Base-by-base conservation (phyloP, 2,113 vertebrate genomes). In the Coryphaenoides rupestris region DNA sequence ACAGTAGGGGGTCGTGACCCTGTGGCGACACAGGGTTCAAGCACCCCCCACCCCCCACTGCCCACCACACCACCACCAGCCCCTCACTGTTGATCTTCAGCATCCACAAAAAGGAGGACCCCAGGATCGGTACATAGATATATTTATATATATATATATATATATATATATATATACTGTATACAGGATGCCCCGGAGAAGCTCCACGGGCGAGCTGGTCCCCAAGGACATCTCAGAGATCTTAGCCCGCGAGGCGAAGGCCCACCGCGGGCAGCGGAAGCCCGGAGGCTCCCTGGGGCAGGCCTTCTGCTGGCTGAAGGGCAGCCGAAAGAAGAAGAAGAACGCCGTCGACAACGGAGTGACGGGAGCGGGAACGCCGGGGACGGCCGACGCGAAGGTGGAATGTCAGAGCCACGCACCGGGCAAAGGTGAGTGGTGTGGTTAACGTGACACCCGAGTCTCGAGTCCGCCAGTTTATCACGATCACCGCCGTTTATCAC, bases 281-380 rank as follows among this genome's bases (percentile, higher is more conserved):
- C 78, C 87, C 0, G 86, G 87, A 14, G 89, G 90, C 58, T 88
- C 92, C 62, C 77, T 98, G 69, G 92, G 94, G 55, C 84, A 93
- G 46, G 94, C 93, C 17, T 84, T 96, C 79, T 91, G 90, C 85
- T 96, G 94, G 95, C 68, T 96, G 45, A 92, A 93, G 74, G 90
- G 92, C 58, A 90, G 86, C 65, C 86, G 88, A 66, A 87, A 80
- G 80, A 92, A 86, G 80, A 92, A 86, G 82, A 91, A 87, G 78
- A 89, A 73, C 33, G 7, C 9, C 66, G 17, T 81, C 3, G 62
- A 66, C 12, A 89, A 88, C 24, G 89, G 88, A 55, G 72, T 79
- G 47, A 74, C 60, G 75, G 82, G 78, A 5, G 58, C 56, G 26
- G 78, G 71, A 40, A 40, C 33, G 49, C 57, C 24, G 49, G 67